These are phyloP conservation scores for Erebia epiphron DNA, from an alignment of 2,888 invertebrate species.

Conservation along the genomic window DNA sequence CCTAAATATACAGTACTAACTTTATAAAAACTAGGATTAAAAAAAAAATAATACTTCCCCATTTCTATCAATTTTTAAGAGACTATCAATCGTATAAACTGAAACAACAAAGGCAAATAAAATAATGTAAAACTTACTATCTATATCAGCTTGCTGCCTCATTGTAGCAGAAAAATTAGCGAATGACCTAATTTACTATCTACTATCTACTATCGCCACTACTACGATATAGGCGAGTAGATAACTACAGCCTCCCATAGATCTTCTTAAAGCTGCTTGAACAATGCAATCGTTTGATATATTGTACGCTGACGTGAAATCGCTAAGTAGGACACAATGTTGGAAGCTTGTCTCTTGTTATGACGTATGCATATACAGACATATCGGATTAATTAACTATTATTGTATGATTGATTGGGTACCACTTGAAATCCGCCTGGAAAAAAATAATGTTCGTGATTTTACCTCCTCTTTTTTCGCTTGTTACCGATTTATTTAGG, in stretches of 20 bases:
- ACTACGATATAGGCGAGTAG: not conserved
- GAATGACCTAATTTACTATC: conserved; percentile 3
- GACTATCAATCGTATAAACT: too few species aligned
- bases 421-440: conserved; percentile 37
- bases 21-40: too few species aligned
- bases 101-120: not conserved
- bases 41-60: too few species aligned
- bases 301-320: conserved; percentile 16
- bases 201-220: conserved; percentile 4
- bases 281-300: conserved; percentile 18
- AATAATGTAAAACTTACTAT: not conserved
- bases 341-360: conserved; percentile 8
- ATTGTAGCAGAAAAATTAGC: not conserved
- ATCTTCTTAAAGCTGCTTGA: conserved; percentile 14
- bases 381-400: conserved; percentile 49
- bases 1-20: too few species aligned
- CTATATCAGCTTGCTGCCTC: not conserved
- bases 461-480: not conserved
- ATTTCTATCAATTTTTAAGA: too few species aligned
- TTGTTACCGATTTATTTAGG: not conserved
- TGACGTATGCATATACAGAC: conserved; percentile 37
- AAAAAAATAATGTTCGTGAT: not conserved
- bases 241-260: not conserved
- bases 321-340: conserved; percentile 39
- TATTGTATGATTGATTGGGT: conserved; percentile 65